Evolutionary conservation across 2,113 vertebrate genomes (phyloP).

Genomic region (Anguilla rostrata): DNA sequence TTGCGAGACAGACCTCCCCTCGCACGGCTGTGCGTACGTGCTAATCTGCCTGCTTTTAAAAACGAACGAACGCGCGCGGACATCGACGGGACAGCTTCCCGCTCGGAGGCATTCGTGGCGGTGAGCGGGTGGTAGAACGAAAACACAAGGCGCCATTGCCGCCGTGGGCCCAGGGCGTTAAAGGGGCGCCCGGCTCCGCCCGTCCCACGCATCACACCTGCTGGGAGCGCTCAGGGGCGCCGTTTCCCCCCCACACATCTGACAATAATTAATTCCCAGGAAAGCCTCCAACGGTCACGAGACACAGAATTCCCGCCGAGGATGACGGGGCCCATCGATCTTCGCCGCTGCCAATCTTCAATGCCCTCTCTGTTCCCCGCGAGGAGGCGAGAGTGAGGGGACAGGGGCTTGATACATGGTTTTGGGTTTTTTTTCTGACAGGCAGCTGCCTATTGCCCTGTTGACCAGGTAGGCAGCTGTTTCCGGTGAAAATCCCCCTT

Average conservation of each 20-base stretch:
- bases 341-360: constrained; percentile 41
- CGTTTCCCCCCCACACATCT: constrained; percentile 35
- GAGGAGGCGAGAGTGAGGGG: too few relatives aligned
- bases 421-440: too few relatives aligned
- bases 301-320: constrained; percentile 49
- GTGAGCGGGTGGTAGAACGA: background rate
- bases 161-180: background rate
- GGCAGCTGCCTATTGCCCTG: too few relatives aligned
- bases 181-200: constrained; percentile 17
- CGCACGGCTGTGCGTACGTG: background rate
- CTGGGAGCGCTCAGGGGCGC: constrained; percentile 15
- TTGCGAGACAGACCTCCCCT: background rate
- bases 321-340: constrained; percentile 56
- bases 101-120: too few relatives aligned
- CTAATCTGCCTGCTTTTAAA: too few relatives aligned
- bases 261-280: constrained; percentile 41
- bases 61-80: too few relatives aligned
- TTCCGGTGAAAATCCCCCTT: too few relatives aligned
- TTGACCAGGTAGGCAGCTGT: too few relatives aligned
- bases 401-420: too few relatives aligned
- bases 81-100: too few relatives aligned
- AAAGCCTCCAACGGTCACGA: constrained; percentile 38
- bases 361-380: too few relatives aligned
- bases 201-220: constrained; percentile 39
- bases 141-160: background rate